Evolutionary conservation across 2,888 invertebrate genomes (phyloP), one percentile per base, ranked within the genome.

Genomic region (Xestia rhomboidea): DNA sequence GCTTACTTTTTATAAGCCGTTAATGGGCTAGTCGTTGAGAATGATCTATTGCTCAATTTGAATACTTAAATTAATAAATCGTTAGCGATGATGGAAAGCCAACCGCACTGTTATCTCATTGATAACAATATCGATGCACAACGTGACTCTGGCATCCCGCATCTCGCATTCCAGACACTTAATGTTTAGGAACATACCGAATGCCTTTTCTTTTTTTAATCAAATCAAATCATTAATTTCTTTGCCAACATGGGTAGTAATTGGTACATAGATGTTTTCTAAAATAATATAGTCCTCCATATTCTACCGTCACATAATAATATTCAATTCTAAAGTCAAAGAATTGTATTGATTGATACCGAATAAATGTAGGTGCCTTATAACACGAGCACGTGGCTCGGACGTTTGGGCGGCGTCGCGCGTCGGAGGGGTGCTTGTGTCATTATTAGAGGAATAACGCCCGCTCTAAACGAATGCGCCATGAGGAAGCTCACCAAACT

Each of bases 31-130:
- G 46, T 68, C 67, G 46, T n/a, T 64, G 30, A 66, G 44, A 69
- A 57, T 68, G 21, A 68, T 73, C 30, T 68, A 57, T 71, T 64
- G 15, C 46, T 68, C 75, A 34, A 62, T 72, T 69, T 46, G 27
- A 34, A 72, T 67, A 30, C 57, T 66, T 69, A 51, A 66, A 77
- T 82, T 72, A 82, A 69, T 73, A 77, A 44, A 63, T 74, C 83
- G 46, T 83, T 83, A 85, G 51, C 44, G 51, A 30, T 70, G 82
- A 85, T 38, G 70, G 54, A 79, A 66, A 74, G 2, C 62, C 64
- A 73, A 86, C 84, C 84, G 73, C 86, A 79, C 8, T 21, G 49
- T 76, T 86, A 86, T 79, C 71, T n/a, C 30, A 46, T 30, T 77
- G 78, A 83, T 77, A 83, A 77, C 41, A 67, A 83, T 77, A 83